Base-by-base conservation (phyloP, 2,888 invertebrate genomes). In the Empis stercorea region DNA sequence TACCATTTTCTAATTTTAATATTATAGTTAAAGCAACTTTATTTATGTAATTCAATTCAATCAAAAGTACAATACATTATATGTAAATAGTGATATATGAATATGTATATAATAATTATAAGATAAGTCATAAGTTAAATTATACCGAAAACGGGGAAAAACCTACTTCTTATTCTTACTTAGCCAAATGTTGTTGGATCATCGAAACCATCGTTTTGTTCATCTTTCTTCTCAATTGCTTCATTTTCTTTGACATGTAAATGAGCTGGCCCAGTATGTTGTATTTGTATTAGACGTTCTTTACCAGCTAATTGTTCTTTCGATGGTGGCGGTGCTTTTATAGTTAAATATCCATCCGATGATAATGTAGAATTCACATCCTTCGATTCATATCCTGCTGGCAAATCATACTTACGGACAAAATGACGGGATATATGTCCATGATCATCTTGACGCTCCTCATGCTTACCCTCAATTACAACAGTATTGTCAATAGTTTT, bases 391-490 rank as follows among this genome's bases (percentile, higher is more conserved):
- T 83, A 84, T 0, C 81, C 84, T 56, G 81, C 61, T 46, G 77
- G 77, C 48, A 76, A 58, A 46, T 72, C 58, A 54, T 76, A 77
- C 48, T 74, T 69, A 46, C 68, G 59, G 44, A 63, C 62, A 52
- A 69, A 69, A 55, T 81, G 79, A 32, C 78, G 76, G n/a, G 87
- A 84, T 45, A 91, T 78, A 65, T 67, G 83, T 10, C 85, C 86
- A 56, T 88, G 87, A 57, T 88, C 87, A 62, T 89, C 89, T 54
- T 78, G 80, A 56, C 82, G 84, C 64, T 89, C 88, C 60, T 87
- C 87, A 63, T 89, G 88, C 61, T 82, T 87, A 44, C 86, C 86
- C 61, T 84, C 82, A 30, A 81, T 76, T 16, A 81, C 65, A 36
- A 84, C 74, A 4, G 23, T 27, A 57, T 74, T 76, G 49, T 81